phyloP scores from a whole-genome alignment of 2,888 invertebrate species.

The Pyrrhosoma nymphula region DNA sequence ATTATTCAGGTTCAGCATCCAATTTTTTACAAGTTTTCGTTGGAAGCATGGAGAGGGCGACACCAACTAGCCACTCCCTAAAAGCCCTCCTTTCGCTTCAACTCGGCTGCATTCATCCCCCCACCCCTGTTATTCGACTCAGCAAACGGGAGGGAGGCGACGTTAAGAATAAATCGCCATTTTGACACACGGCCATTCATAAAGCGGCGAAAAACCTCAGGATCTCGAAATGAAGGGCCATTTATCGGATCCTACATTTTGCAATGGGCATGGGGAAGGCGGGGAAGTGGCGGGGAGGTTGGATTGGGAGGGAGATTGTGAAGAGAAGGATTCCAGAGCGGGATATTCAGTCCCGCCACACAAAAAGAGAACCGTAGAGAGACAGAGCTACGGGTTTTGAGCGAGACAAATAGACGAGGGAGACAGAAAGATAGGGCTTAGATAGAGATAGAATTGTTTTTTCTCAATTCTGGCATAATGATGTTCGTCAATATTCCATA shows the following conservation, averaged over 20 bases:
- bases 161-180: background rate
- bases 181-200: background rate
- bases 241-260: slow-evolving; percentile 11
- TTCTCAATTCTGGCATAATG: too few species aligned
- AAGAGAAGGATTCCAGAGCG: background rate
- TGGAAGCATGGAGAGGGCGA: background rate
- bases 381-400: background rate
- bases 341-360: background rate
- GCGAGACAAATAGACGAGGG: background rate
- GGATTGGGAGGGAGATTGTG: background rate
- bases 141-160: background rate
- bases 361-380: background rate
- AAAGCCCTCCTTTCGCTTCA: background rate
- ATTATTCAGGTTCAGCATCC: background rate
- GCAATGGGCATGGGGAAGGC: background rate
- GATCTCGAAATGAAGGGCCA: background rate
- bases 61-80: background rate
- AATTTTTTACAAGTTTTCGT: background rate
- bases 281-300: background rate
- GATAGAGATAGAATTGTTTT: too few species aligned
- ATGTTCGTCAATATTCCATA: too few species aligned
- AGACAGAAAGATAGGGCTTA: background rate
- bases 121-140: background rate
- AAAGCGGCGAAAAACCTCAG: background rate
- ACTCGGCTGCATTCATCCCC: background rate